Evolutionary conservation across 2,113 vertebrate species (phyloP).

Genomic region (Thunnus maccoyii): DNA sequence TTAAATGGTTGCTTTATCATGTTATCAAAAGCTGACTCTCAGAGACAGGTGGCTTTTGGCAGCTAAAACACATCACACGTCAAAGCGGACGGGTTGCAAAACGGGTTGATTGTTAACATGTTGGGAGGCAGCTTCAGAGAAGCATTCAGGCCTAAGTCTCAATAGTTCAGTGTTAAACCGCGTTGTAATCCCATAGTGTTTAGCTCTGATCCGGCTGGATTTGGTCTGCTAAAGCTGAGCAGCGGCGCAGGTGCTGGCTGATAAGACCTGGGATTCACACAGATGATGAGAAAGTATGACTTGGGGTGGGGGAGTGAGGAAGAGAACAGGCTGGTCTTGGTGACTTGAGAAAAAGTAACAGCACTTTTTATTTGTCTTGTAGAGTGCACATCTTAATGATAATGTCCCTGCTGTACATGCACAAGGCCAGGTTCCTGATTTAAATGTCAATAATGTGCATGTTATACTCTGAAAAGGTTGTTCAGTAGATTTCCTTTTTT

Average conservation of each 20-base stretch:
- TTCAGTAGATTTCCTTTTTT: no score
- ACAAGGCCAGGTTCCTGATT: no score
- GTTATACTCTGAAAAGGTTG: not conserved
- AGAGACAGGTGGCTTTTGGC: constrained; percentile 62
- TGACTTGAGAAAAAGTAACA: not conserved
- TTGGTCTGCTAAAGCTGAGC: constrained; percentile 57
- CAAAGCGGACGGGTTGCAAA: constrained; percentile 30
- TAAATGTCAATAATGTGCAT: not conserved
- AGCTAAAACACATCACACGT: constrained; percentile 39
- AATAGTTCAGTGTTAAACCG: constrained; percentile 61
- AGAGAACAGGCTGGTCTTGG: not conserved
- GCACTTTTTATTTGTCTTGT: not conserved
- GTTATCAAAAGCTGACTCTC: constrained; percentile 38
- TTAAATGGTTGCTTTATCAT: constrained; percentile 41
- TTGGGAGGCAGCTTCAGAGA: constrained; percentile 38
- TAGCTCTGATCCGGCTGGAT: constrained; percentile 70
- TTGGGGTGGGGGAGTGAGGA: not conserved
- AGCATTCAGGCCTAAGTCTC: constrained; percentile 40
- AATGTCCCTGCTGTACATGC: no score
- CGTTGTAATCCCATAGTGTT: constrained; percentile 71
- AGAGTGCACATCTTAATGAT: no score
- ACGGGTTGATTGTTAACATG: constrained; percentile 45
- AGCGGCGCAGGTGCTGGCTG: constrained; percentile 64
- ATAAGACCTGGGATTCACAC: constrained; percentile 71
- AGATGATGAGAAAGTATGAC: constrained; percentile 42